These are phyloP conservation scores for Diplolepis rosae DNA, from an alignment of 2,888 invertebrate genomes.

Conservation along the genomic window DNA sequence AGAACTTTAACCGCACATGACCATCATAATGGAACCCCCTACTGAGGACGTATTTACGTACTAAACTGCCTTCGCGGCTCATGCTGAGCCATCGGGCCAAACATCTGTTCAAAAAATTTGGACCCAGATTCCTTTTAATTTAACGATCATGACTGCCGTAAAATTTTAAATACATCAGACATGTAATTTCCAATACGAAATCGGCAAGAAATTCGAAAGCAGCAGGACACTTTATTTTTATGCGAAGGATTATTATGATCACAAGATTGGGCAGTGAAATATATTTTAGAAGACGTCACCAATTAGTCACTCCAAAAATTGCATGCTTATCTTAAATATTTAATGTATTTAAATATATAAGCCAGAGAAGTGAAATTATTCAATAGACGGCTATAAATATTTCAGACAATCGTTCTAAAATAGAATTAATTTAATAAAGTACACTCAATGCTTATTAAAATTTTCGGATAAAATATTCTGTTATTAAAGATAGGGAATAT, in stretches of 20 bases:
- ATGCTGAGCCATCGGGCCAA: slow-evolving; percentile 69
- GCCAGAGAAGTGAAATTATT: not conserved
- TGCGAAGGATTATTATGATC: not conserved
- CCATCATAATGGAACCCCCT: slow-evolving; percentile 73
- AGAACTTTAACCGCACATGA: slow-evolving; percentile 72
- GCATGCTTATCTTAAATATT: not conserved
- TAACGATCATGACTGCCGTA: slow-evolving; percentile 8
- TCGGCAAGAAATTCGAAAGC: not conserved
- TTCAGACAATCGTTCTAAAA: not conserved
- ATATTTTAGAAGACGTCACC: not conserved
- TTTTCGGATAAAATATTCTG: not conserved
- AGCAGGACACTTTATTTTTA: not conserved
- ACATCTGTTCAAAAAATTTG: slow-evolving; percentile 68
- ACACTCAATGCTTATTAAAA: not conserved
- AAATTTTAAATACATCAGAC: slow-evolving; percentile 11
- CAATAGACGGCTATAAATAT: not conserved
- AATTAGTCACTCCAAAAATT: slow-evolving; percentile 1
- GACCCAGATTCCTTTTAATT: slow-evolving; percentile 31
- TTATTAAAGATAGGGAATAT: not conserved
- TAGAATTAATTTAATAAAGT: not conserved
- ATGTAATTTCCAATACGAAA: not conserved
- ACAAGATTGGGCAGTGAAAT: not conserved
- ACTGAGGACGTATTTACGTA: slow-evolving; percentile 73
- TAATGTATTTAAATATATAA: slow-evolving; percentile 14
- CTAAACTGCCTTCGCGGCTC: slow-evolving; percentile 70